Evolutionary conservation across 2,888 invertebrate genomes (phyloP).

Genomic region (Ochlodes sylvanus): DNA sequence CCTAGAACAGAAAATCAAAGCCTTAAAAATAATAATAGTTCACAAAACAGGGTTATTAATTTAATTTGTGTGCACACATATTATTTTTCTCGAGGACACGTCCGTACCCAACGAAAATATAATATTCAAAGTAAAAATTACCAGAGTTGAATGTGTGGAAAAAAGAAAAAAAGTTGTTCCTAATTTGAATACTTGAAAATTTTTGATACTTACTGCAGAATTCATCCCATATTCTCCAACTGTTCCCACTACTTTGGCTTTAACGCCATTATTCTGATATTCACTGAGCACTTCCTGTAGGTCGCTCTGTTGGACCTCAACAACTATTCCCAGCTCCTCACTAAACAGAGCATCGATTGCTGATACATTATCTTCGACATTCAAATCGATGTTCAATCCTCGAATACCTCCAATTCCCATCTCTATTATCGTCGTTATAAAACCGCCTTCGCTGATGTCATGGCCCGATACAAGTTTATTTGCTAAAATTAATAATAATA

Average conservation of each 20-base stretch:
- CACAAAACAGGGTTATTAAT: too few species aligned
- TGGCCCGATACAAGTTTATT: constrained; percentile 93
- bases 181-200: too few species aligned
- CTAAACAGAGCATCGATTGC: constrained; percentile 90
- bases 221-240: constrained; percentile 88
- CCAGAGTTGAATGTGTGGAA: too few species aligned
- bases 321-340: constrained; percentile 94
- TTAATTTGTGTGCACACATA: too few species aligned
- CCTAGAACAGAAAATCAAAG: constrained; percentile 49
- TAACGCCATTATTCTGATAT: constrained; percentile 86
- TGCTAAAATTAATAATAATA: constrained; percentile 69
- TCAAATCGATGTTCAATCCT: constrained; percentile 89
- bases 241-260: constrained; percentile 88
- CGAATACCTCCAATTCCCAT: constrained; percentile 98
- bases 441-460: constrained; percentile 98
- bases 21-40: not conserved
- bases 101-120: too few species aligned
- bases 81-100: too few species aligned
- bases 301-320: constrained; percentile 88
- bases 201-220: constrained; percentile 75
- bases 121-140: too few species aligned
- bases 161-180: too few species aligned
- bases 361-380: constrained; percentile 69
- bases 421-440: constrained; percentile 95
- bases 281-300: constrained; percentile 84